phyloP scores from a whole-genome alignment of 1,140 invertebrate species.

The Aplysia californica region DNA sequence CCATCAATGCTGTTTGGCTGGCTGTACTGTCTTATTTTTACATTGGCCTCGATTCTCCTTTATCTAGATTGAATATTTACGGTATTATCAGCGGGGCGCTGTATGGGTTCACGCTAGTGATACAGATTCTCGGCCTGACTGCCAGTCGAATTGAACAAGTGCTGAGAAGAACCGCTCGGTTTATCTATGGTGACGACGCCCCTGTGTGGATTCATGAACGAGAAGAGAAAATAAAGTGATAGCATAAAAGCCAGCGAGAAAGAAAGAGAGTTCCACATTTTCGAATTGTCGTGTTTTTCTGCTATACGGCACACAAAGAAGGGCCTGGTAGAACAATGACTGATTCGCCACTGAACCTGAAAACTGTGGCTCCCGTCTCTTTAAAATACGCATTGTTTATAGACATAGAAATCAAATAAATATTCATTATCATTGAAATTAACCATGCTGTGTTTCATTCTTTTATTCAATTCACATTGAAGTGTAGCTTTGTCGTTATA shows the following conservation, averaged over 20 bases:
- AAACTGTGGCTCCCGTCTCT: too few species aligned
- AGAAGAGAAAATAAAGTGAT: not conserved
- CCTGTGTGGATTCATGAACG: slow-evolving; percentile 37
- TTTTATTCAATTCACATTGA: too few species aligned
- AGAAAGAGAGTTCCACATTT: not conserved
- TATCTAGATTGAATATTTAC: slow-evolving; percentile 45
- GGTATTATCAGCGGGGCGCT: slow-evolving; percentile 48
- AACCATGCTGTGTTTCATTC: too few species aligned
- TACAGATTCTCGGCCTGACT: slow-evolving; percentile 45
- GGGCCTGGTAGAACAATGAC: not conserved
- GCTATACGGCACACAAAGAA: not conserved
- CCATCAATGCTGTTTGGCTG: slow-evolving; percentile 44
- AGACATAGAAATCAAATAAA: too few species aligned
- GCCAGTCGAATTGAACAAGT: slow-evolving; percentile 33
- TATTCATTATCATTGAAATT: too few species aligned
- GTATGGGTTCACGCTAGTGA: slow-evolving; percentile 44
- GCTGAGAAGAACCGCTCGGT: slow-evolving; percentile 31
- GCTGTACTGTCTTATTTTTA: slow-evolving; percentile 44
- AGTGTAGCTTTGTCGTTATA: too few species aligned
- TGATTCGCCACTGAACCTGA: too few species aligned
- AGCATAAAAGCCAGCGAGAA: not conserved
- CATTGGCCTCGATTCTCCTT: slow-evolving; percentile 32
- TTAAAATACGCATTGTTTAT: too few species aligned
- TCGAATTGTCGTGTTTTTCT: not conserved
- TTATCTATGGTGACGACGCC: slow-evolving; percentile 30